These are phyloP conservation scores for Seira musarum DNA, from an alignment of 2,888 invertebrate genomes.

Conservation along the genomic window DNA sequence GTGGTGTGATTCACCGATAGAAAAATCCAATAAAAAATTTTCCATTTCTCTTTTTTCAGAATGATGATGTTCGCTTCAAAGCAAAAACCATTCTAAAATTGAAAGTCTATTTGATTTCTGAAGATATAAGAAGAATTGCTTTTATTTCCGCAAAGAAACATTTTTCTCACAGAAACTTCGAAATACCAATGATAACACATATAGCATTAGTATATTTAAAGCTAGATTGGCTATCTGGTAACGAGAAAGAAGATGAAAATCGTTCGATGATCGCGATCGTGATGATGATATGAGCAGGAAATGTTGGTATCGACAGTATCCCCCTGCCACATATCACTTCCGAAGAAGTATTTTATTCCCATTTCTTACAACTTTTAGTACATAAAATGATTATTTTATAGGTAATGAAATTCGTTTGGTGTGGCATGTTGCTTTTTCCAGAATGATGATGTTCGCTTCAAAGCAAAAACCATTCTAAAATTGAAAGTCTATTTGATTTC, in stretches of 20 bases:
- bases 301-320: no score
- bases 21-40: slow-evolving; percentile 23
- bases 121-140: no score
- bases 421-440: not conserved
- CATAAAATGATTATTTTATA: not conserved
- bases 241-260: no score
- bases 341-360: not conserved
- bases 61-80: no score
- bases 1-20: not conserved
- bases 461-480: no score
- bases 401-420: not conserved
- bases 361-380: no score
- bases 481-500: no score
- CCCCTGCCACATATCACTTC: not conserved
- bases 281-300: no score
- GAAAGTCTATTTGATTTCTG: not conserved
- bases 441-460: not conserved
- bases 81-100: not conserved
- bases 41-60: not conserved
- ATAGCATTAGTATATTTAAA: no score
- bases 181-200: no score
- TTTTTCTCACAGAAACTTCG: not conserved
- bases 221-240: not conserved
- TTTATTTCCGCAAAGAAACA: not conserved
- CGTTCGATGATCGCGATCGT: not conserved